Conservation (phyloP, 1,140 invertebrate species). For the Zaprionus gabonicus region DNA sequence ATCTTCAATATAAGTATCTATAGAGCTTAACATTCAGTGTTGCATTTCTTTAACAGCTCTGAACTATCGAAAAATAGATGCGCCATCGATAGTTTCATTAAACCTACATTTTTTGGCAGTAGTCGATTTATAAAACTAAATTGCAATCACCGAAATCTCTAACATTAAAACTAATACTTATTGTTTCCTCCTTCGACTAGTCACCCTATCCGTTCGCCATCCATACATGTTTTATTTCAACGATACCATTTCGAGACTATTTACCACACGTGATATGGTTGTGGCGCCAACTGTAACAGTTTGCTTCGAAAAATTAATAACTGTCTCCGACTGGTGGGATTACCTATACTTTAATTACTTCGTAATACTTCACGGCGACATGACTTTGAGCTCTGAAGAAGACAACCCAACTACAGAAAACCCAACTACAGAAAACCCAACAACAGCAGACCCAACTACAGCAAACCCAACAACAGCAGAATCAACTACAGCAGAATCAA, state of each 20-base stretch:
- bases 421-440: too few species aligned
- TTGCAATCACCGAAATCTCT: too few species aligned
- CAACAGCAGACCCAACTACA: too few species aligned
- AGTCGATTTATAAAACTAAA: too few species aligned
- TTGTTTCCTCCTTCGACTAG: slow-evolving; percentile 14
- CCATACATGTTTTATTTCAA: slow-evolving; percentile 80
- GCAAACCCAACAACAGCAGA: too few species aligned
- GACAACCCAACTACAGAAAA: too few species aligned
- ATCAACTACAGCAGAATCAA: too few species aligned
- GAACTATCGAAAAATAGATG: background rate
- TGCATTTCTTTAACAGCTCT: too few species aligned
- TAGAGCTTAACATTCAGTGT: too few species aligned
- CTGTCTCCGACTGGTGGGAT: slow-evolving; percentile 71
- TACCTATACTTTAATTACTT: slow-evolving; percentile 62
- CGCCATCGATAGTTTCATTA: background rate
- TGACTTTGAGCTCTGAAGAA: too few species aligned
- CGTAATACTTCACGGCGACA: slow-evolving; percentile 59
- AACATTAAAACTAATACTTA: background rate
- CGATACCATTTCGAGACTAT: slow-evolving; percentile 65
- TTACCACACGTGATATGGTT: slow-evolving; percentile 51
- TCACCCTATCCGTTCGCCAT: slow-evolving; percentile 66
- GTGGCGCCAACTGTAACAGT: slow-evolving; percentile 54
- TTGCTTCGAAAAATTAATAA: slow-evolving; percentile 63
- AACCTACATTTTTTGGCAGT: too few species aligned
- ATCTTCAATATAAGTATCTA: too few species aligned